phyloP scores from a whole-genome alignment of 2,113 vertebrate species.

The Gambusia holbrooki region DNA sequence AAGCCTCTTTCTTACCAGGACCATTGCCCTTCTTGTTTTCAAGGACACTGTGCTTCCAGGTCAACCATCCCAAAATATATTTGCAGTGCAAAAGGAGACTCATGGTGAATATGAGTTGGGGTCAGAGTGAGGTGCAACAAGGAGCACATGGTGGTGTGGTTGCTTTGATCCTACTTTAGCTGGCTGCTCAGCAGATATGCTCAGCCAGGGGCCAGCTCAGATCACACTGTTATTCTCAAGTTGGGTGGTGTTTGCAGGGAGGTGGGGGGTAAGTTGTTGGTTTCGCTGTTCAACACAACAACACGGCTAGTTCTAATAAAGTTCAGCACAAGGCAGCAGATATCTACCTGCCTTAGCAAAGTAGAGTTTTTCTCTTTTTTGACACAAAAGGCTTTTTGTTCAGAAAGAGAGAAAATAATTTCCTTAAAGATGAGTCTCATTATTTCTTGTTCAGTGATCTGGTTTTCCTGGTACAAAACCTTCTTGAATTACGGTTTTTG shows the following conservation, averaged over 20 bases:
- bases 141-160: not conserved
- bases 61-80: not conserved
- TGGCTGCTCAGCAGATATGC: not conserved
- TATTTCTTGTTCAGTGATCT: not conserved
- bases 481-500: not conserved
- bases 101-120: not conserved
- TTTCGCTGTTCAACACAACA: not conserved
- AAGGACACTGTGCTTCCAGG: not conserved
- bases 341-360: not conserved
- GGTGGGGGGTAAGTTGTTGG: too few species aligned
- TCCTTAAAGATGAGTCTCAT: slow-evolving; percentile 19
- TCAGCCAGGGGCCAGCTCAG: slow-evolving; percentile 8
- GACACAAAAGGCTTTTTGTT: not conserved
- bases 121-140: not conserved
- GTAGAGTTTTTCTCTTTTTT: not conserved
- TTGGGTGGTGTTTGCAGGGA: not conserved
- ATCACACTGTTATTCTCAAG: not conserved
- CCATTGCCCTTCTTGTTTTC: not conserved
- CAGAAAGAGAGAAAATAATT: not conserved
- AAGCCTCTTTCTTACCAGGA: not conserved
- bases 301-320: not conserved
- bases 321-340: not conserved
- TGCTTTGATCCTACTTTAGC: slow-evolving; percentile 41
- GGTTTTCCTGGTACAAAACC: slow-evolving; percentile 8
- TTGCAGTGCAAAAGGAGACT: not conserved